A percentile compares a stretch with the other conserved stretches of the same genome.
Evolutionary conservation across 2,113 vertebrate genomes (phyloP).

Genomic region (Sylvilagus bachmani): DNA sequence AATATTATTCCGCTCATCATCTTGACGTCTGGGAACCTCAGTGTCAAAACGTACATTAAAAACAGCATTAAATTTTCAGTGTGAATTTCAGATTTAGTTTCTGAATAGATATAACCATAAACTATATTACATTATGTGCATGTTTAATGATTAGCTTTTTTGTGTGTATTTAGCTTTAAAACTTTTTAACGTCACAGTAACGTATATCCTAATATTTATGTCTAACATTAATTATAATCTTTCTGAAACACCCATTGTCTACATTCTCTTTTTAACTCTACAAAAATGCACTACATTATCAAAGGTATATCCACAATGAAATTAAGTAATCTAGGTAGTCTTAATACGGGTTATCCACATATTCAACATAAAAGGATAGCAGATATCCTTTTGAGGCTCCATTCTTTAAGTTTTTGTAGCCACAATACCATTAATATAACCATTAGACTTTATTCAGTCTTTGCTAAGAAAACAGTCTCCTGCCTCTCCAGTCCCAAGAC

Average conservation of each 20-base stretch:
- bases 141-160: neutral
- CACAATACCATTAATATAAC: neutral
- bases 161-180: neutral
- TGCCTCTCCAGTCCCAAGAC: neutral
- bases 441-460: neutral
- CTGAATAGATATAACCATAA: neutral
- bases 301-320: slow-evolving; percentile 27
- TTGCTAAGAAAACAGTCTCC: slow-evolving; percentile 27
- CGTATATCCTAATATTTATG: slow-evolving; percentile 6
- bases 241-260: neutral
- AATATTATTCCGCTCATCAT: slow-evolving; percentile 82
- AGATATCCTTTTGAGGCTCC: neutral
- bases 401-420: slow-evolving; percentile 18
- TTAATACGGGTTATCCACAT: neutral
- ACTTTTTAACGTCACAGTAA: neutral
- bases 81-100: slow-evolving; percentile 55
- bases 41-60: slow-evolving; percentile 49
- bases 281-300: neutral
- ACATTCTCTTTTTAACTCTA: slow-evolving; percentile 23
- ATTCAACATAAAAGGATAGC: slow-evolving; percentile 17
- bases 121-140: neutral
- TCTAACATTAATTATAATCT: neutral
- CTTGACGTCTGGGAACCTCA: slow-evolving; percentile 82
- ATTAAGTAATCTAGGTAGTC: slow-evolving; percentile 1
- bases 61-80: slow-evolving; percentile 27